phyloP scores from a whole-genome alignment of 2,888 invertebrate species.

The Xestia sexstrigata region DNA sequence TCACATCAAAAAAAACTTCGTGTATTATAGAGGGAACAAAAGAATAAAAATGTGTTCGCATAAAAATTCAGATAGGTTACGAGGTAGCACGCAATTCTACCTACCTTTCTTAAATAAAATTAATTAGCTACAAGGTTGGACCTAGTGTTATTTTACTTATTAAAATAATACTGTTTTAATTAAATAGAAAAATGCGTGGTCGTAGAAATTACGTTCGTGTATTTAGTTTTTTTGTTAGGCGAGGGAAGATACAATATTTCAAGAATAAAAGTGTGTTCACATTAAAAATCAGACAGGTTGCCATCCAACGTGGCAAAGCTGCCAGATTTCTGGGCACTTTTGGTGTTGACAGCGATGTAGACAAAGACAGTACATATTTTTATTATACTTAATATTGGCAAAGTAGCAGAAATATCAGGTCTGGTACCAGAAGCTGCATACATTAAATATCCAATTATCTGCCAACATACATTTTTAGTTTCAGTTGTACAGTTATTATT shows the following conservation, averaged over 20 bases:
- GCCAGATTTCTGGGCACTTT: too few species aligned
- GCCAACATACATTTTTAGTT: too few species aligned
- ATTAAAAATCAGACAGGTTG: too few species aligned
- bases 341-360: too few species aligned
- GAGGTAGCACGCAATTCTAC: slow-evolving; percentile 16
- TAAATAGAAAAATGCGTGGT: background rate
- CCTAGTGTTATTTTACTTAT: slow-evolving; percentile 4
- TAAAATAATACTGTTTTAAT: slow-evolving; percentile 1
- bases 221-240: background rate
- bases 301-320: too few species aligned
- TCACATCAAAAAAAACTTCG: background rate
- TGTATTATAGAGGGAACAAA: background rate
- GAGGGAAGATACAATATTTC: background rate
- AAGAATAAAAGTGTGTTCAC: background rate
- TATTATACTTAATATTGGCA: too few species aligned
- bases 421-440: too few species aligned
- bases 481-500: too few species aligned
- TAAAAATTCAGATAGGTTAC: slow-evolving; percentile 6
- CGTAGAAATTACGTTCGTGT: background rate
- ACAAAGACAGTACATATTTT: too few species aligned
- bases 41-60: slow-evolving; percentile 2
- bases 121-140: slow-evolving; percentile 9
- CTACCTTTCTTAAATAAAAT: background rate
- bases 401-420: too few species aligned
- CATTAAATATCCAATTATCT: too few species aligned